Base-by-base conservation (phyloP, 2,113 vertebrate species). In the Pterocles gutturalis region DNA sequence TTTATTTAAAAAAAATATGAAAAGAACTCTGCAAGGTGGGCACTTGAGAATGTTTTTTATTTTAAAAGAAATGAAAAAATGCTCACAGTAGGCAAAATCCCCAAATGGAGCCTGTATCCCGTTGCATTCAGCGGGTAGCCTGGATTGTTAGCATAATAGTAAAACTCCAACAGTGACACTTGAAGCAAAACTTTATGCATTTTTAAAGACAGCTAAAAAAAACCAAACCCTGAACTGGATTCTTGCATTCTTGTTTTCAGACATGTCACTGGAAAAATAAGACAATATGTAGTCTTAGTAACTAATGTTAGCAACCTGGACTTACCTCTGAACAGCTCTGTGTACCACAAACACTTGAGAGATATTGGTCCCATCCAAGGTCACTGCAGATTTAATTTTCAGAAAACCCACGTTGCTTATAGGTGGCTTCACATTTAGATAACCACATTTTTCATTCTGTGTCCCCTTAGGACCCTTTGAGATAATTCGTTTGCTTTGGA, bases 161-260 rank as follows among this genome's bases (percentile, higher is more conserved):
- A 78, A 91, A 97, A 88, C 89, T 89, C 95, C 95, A 95, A 79
- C 92, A 96, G 96, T 93, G 96, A 96, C 84, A 96, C 91, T 91
- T 87, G 95, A 95, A 97, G 95, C 96, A 97, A 92, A 96, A 95
- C 92, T 97, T 96, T 92, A 95, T 91, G 88, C 96, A 96, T 93
- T 97, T 96, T 96, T 95, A 96, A 97, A 97, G 90, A 91, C 53
- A 92, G 83, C 65, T 90, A 67, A 90, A 93, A 92, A 92, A 96
- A 58, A 4, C 1, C 12, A n/a, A 20, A 29, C 14, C 48, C 57
- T 85, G n/a, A 83, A 45, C 85, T 60, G 53, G 43, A 76, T 87
- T 61, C 83, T 77, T 81, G 28, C 20, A 29, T 75, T 89, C 67
- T 31, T 87, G 57, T 82, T 95, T 95, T 82, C 87, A 87, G 80